Percentiles rank a stretch among this genome's conserved stretches.
Evolutionary conservation across 2,113 vertebrate species (phyloP).

Genomic region (Actinemys pallida): DNA sequence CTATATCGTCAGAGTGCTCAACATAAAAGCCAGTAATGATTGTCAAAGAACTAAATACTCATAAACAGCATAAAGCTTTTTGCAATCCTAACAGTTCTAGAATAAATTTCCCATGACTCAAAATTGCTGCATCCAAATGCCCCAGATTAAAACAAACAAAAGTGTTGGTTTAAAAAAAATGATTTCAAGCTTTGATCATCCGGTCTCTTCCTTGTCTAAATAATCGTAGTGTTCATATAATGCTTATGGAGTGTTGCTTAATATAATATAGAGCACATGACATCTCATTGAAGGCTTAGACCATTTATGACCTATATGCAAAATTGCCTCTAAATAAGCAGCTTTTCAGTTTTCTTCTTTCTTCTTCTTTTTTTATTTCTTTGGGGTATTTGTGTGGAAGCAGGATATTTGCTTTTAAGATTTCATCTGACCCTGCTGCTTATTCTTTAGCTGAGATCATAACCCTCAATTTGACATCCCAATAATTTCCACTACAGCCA

Average conservation of each 20-base stretch:
- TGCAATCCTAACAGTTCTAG: slow-evolving; percentile 45
- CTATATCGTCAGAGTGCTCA: slow-evolving; percentile 5
- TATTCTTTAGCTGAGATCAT: slow-evolving; percentile 7
- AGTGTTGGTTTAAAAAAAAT: slow-evolving; percentile 46
- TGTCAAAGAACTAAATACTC: slow-evolving; percentile 36
- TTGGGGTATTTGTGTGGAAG: background rate
- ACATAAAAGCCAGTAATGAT: slow-evolving; percentile 42
- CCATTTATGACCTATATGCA: background rate
- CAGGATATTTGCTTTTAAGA: background rate
- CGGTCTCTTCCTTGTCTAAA: slow-evolving; percentile 28
- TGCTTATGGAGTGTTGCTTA: slow-evolving; percentile 3
- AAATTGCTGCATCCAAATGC: slow-evolving; percentile 30
- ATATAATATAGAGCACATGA: slow-evolving; percentile 13
- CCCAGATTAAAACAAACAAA: slow-evolving; percentile 64
- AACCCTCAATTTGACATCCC: slow-evolving; percentile 53
- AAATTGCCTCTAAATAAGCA: slow-evolving; percentile 16
- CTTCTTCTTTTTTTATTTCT: background rate
- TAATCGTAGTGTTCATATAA: slow-evolving; percentile 38
- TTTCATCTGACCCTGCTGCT: background rate
- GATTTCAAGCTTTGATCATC: background rate
- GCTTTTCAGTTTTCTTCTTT: background rate
- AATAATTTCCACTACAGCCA: slow-evolving; percentile 38
- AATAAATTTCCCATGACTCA: slow-evolving; percentile 64
- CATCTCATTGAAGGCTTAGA: background rate
- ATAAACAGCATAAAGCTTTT: slow-evolving; percentile 54